Evolutionary conservation across 2,113 vertebrate genomes (phyloP), one percentile per base, ranked within the genome.

Genomic region (Cariama cristata): DNA sequence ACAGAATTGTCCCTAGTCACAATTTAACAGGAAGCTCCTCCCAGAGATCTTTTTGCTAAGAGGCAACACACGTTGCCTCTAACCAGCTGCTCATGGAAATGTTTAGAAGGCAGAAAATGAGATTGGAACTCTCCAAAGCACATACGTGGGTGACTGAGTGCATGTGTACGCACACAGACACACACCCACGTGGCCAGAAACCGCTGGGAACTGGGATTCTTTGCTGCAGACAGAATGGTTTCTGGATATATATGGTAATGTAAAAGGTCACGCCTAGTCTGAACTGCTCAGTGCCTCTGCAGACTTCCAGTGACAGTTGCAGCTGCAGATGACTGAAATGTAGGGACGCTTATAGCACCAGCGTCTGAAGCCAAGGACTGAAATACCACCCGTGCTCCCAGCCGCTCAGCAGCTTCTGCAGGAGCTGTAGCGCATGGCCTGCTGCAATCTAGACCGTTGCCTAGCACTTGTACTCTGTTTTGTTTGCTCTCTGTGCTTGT

Each of bases 371-470:
- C 93, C 91, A 93, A 89, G 56, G 53, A 60, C 64, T 82, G 89
- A 95, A 95, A 88, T 52, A 72, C 64, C 56, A 67, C 27, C 15
- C 14, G 0, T 38, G 47, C 86, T 88, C 75, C 14, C 68, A 72
- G 62, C 24, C 58, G 8, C 73, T 49, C 53, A 20, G 35, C 81
- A 73, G 80, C 88, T 73, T 75, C 75, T 35, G 12, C 27, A 50
- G 53, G 74, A 79, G 62, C 79, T 20, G 64, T 68, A 68, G 69
- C 13, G 0, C 2, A 0, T 3, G 2, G 40, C 1, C 0, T 52
- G 60, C 79, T 13, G 15, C 83, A 72, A 32, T 73, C 68, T 58
- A 50, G n/a, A 30, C 50, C 0, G 58, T 91, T 95, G 91, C 91
- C 84, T 96, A 82, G 95, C 77, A 11, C 28, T 81, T 18, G 2